Evolutionary conservation across 1,140 invertebrate genomes (phyloP), one percentile per base, ranked within the genome.

Genomic region (Conus ventricosus): DNA sequence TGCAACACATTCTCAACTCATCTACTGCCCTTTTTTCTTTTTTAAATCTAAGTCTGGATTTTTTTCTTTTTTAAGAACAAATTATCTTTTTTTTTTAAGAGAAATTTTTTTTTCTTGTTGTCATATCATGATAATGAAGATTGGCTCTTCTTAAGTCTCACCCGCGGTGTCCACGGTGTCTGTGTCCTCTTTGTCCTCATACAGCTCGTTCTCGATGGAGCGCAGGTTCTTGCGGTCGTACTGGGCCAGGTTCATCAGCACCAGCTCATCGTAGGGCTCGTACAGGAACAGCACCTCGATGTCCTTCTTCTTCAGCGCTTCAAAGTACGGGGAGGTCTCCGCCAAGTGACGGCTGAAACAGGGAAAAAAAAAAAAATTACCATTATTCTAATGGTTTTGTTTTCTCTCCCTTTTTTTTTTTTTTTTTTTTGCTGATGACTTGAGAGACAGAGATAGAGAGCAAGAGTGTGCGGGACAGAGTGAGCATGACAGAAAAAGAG

Each of bases 251-350:
- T 99, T 98, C 96, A 99, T 97, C 1, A 99, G 95, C 15, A 99
- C 98, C 51, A 99, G 95, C 95, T 99, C 99, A 95, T 99, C 99
- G 92, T 99, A 99, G 1, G 97, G 97, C 92, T 99, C 98, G 93
- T 98, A 99, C 93, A 98, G 98, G 94, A 99, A 99, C 5, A 99
- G 94, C 2, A 99, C 98, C 96, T 99, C 98, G 6, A 97, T 96
- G 89, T 99, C 97, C 90, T 97, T 93, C 88, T 96, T 95, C 92
- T 98, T 98, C 2, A 99, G 95, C 27, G 97, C 97, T 96, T 99
- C 99, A 93, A 97, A 98, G 94, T 99, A 99, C 0, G 99, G 99
- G 0, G 98, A 99, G 4, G 97, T 96, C 95, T 99, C 97, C 0
- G 98, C 98, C 82, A 99, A 95, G 87, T 97, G 96, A 60, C 98